Evolutionary conservation across 2,888 invertebrate genomes (phyloP).

Genomic region (Parnassius glacialis): DNA sequence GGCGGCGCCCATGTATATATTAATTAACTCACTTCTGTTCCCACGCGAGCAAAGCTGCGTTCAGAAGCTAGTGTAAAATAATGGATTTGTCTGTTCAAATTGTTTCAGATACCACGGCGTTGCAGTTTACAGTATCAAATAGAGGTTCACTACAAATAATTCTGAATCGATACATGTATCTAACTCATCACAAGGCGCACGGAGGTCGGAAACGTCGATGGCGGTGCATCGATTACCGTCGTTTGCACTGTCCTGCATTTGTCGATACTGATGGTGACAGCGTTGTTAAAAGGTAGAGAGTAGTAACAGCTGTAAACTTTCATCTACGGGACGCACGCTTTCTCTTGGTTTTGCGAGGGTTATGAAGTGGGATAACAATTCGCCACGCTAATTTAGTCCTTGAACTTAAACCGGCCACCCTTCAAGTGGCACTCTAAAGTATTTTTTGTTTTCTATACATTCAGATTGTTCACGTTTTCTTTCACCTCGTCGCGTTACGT

Average conservation of each 20-base stretch:
- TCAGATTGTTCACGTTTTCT: too few relatives aligned
- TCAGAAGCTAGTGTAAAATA: too few relatives aligned
- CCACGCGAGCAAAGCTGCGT: too few relatives aligned
- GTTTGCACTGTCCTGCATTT: slow-evolving; percentile 46
- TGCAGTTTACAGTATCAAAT: slow-evolving; percentile 37
- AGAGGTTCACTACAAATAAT: slow-evolving; percentile 58
- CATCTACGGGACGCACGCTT: neutral
- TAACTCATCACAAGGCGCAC: slow-evolving; percentile 28
- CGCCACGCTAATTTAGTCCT: too few relatives aligned
- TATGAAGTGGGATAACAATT: neutral
- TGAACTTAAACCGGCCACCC: too few relatives aligned
- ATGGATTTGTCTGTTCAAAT: neutral
- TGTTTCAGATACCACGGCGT: neutral
- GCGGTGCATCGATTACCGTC: slow-evolving; percentile 63
- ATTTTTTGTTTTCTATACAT: too few relatives aligned
- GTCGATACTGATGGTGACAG: neutral
- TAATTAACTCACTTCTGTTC: too few relatives aligned
- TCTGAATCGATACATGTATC: slow-evolving; percentile 55
- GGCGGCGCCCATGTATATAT: too few relatives aligned
- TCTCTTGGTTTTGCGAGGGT: neutral
- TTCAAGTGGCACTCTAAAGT: too few relatives aligned
- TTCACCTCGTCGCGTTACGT: too few relatives aligned
- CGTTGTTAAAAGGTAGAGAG: neutral
- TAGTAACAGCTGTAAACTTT: neutral
- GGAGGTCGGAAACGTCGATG: slow-evolving; percentile 49